phyloP scores from a whole-genome alignment of 2,797 vertebrate genomes.

The Manis javanica region DNA sequence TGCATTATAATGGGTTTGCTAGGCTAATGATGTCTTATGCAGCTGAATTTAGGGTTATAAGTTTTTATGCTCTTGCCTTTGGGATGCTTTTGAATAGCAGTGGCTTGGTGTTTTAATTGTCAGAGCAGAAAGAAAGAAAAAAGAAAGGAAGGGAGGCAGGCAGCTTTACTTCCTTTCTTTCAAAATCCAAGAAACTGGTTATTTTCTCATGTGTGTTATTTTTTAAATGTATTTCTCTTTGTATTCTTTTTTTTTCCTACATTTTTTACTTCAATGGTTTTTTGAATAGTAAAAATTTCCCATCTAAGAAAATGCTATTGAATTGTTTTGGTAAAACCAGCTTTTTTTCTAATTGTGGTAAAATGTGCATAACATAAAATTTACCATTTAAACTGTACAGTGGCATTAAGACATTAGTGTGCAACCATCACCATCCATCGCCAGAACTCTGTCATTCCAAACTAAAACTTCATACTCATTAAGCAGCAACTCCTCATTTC shows the following conservation, averaged over 20 bases:
- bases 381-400: neutral
- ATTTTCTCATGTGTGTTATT: conserved; percentile 22
- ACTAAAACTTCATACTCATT: neutral
- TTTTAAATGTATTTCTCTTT: neutral
- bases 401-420: neutral
- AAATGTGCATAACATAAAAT: neutral
- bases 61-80: conserved; percentile 34
- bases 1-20: conserved; percentile 34
- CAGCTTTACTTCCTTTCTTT: conserved; percentile 47
- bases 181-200: neutral
- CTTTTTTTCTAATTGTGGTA: conserved; percentile 37
- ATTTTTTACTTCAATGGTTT: neutral
- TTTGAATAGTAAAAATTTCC: neutral
- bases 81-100: neutral
- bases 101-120: conserved; percentile 1
- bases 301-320: neutral
- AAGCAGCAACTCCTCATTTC: neutral
- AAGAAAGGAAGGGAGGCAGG: neutral
- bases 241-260: neutral
- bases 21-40: neutral
- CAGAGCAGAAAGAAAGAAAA: conserved; percentile 1
- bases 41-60: conserved; percentile 18
- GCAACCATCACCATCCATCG: neutral
- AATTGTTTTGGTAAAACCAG: neutral
- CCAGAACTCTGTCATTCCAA: neutral